A percentile compares a stretch with the other conserved stretches of the same genome.
These are phyloP conservation scores for Sitta carolinensis DNA, from an alignment of 2,797 vertebrate species.

Conservation along the genomic window DNA sequence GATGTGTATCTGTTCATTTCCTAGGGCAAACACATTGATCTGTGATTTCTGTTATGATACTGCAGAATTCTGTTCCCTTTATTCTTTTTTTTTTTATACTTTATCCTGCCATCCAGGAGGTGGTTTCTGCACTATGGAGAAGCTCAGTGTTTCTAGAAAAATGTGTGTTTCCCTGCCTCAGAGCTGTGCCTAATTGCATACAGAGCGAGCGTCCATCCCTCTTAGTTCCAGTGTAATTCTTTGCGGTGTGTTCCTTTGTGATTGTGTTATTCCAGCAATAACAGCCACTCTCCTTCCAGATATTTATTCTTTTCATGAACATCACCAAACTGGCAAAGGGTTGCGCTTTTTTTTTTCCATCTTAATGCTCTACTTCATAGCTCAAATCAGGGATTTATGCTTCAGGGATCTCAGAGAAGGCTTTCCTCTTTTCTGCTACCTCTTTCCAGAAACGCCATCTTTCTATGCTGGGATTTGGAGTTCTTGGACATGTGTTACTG, in stretches of 20 bases:
- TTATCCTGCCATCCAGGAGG: slow-evolving; percentile 36
- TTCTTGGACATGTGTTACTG: slow-evolving; percentile 24
- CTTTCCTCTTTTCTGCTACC: neutral
- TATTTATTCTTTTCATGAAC: slow-evolving; percentile 66
- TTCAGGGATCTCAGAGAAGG: slow-evolving; percentile 12
- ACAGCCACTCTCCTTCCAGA: slow-evolving; percentile 56
- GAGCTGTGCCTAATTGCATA: slow-evolving; percentile 51
- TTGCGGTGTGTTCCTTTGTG: slow-evolving; percentile 60
- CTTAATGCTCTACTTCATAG: slow-evolving; percentile 43
- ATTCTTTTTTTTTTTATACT: neutral
- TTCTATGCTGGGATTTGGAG: neutral
- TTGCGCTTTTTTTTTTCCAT: neutral
- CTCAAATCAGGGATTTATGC: slow-evolving; percentile 39
- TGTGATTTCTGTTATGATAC: slow-evolving; percentile 63
- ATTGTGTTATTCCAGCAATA: slow-evolving; percentile 65
- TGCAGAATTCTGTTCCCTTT: slow-evolving; percentile 33
- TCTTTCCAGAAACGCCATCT: slow-evolving; percentile 22
- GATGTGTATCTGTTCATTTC: slow-evolving; percentile 65
- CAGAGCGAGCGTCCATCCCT: slow-evolving; percentile 10
- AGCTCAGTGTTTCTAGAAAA: slow-evolving; percentile 25
- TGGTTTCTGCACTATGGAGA: slow-evolving; percentile 7
- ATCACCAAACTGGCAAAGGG: slow-evolving; percentile 27
- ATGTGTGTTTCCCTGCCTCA: slow-evolving; percentile 39
- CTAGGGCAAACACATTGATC: slow-evolving; percentile 59
- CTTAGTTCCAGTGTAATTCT: slow-evolving; percentile 62